Conservation (phyloP, 1,140 invertebrate species). For the Pseudoatta argentina region DNA sequence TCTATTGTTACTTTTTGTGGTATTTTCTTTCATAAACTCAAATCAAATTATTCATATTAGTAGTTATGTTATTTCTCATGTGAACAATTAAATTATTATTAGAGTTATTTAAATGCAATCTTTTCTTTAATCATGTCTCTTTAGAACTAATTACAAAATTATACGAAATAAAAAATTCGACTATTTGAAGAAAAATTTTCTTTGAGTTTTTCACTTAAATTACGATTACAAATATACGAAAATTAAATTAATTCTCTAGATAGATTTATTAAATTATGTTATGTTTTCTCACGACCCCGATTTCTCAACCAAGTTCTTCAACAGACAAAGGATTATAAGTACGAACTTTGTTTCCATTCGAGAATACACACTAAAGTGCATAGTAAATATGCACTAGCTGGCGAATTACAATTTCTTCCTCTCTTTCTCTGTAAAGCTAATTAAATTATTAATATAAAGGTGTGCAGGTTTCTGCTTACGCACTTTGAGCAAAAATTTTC, state of each 20-base stretch:
- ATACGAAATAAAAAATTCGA: background rate
- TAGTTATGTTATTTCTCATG: background rate
- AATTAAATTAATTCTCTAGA: background rate
- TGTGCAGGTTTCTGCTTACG: background rate
- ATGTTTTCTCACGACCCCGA: background rate
- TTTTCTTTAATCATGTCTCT: background rate
- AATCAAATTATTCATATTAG: background rate
- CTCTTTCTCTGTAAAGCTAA: conserved; percentile 2
- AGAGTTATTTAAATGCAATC: conserved; percentile 4
- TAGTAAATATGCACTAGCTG: background rate
- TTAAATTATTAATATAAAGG: conserved; percentile 28
- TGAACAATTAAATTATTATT: background rate
- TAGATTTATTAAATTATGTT: background rate
- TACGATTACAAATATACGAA: background rate
- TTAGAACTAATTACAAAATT: background rate
- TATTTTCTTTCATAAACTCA: background rate
- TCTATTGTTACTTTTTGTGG: background rate
- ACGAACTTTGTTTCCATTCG: background rate
- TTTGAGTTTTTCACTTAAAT: background rate
- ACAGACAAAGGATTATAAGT: background rate
- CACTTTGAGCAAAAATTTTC: background rate
- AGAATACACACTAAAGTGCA: background rate
- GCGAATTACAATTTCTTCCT: background rate
- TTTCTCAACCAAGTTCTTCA: background rate
- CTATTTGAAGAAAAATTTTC: background rate